Evolutionary conservation across 2,113 vertebrate species (phyloP).

Genomic region (Xyliphius kryptos): DNA sequence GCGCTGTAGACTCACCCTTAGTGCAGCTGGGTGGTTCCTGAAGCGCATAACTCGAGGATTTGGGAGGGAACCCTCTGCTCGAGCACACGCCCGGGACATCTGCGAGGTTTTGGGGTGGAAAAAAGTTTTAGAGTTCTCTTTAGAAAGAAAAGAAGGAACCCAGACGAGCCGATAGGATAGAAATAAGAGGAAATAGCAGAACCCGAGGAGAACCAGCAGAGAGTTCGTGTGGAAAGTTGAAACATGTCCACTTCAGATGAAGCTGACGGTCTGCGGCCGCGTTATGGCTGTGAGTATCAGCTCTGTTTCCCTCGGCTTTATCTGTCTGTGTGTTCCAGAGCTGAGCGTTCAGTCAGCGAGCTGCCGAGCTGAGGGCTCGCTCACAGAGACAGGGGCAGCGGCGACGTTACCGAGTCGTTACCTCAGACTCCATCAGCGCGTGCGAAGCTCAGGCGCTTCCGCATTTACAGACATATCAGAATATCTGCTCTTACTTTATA

Average conservation of each 20-base stretch:
- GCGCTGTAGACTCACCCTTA: conserved; percentile 37
- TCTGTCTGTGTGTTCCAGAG: not conserved
- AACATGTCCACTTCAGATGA: conserved; percentile 70
- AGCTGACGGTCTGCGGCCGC: conserved; percentile 62
- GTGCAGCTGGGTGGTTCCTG: conserved; percentile 57
- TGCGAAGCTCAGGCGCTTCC: too few species aligned
- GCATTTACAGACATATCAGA: too few species aligned
- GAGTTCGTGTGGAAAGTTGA: conserved; percentile 31
- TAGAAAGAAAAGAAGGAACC: conserved; percentile 43
- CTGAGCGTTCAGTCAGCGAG: too few species aligned
- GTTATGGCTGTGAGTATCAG: conserved; percentile 68
- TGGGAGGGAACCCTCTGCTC: conserved; percentile 42
- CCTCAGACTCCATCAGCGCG: too few species aligned
- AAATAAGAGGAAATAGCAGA: too few species aligned
- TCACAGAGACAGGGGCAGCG: too few species aligned
- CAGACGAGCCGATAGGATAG: conserved; percentile 53
- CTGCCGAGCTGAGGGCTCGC: too few species aligned
- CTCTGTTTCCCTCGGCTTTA: not conserved
- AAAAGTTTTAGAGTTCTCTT: conserved; percentile 46
- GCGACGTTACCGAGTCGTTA: too few species aligned
- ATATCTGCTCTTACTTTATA: too few species aligned
- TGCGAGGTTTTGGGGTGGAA: conserved; percentile 53
- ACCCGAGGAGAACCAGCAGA: too few species aligned
- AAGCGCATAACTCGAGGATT: conserved; percentile 60
- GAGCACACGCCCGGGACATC: conserved; percentile 68